phyloP scores from a whole-genome alignment of 2,113 vertebrate genomes.

The Cynopterus brachyotis region DNA sequence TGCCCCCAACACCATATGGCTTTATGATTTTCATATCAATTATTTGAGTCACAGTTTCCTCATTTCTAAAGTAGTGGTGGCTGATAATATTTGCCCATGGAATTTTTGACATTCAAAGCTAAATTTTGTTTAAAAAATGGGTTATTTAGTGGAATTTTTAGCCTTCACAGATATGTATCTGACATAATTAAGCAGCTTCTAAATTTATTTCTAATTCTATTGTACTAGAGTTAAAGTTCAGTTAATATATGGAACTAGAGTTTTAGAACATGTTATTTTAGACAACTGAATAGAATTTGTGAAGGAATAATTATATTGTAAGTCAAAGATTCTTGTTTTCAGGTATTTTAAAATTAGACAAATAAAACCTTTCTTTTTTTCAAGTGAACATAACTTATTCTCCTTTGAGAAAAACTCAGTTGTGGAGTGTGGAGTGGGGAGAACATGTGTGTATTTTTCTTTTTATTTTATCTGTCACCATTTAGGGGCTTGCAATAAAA shows the following conservation, averaged over 20 bases:
- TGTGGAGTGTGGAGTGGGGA: fast-evolving
- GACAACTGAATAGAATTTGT: not conserved
- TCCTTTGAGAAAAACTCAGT: not conserved
- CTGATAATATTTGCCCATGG: not conserved
- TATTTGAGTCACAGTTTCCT: not conserved
- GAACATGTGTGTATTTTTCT: not conserved
- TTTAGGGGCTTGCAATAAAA: constrained; percentile 64
- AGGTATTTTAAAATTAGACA: not conserved
- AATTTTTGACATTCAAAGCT: not conserved
- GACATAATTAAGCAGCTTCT: not conserved
- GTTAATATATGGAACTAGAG: not conserved
- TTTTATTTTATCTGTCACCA: constrained; percentile 62
- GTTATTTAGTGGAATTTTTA: not conserved
- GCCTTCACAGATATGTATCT: not conserved
- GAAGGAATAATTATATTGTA: not conserved
- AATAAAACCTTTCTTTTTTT: not conserved
- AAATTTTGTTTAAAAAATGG: not conserved
- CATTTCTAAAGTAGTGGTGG: not conserved
- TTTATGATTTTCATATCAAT: not conserved
- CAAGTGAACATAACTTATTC: not conserved
- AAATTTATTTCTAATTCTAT: not conserved
- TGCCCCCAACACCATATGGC: not conserved
- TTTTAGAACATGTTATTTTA: constrained; percentile 44
- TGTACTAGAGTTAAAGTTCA: not conserved
- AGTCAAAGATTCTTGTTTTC: constrained; percentile 7